A percentile compares a stretch with the other conserved stretches of the same genome.
phyloP scores from a whole-genome alignment of 2,797 vertebrate genomes.

The Spondyliosoma cantharus region DNA sequence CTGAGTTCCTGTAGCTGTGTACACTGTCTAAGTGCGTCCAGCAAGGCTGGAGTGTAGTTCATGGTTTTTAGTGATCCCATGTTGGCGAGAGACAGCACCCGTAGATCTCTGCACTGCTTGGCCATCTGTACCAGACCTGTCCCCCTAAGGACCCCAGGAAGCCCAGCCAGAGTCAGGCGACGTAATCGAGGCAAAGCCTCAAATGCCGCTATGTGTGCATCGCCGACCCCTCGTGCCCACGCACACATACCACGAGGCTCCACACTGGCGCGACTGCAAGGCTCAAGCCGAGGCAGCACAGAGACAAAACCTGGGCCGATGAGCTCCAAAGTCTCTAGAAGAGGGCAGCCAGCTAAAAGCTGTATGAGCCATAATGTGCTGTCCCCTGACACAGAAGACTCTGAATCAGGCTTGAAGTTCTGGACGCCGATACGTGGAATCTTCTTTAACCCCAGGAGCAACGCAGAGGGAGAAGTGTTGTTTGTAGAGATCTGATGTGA shows the following conservation, averaged over 20 bases:
- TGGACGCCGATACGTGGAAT: constrained; percentile 89
- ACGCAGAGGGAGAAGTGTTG: constrained; percentile 58
- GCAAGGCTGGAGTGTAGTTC: constrained; percentile 89
- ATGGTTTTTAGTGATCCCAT: constrained; percentile 92
- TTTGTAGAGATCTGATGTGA: constrained; percentile 44
- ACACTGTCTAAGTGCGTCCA: constrained; percentile 91
- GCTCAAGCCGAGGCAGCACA: constrained; percentile 93
- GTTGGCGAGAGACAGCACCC: constrained; percentile 92
- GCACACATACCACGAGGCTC: constrained; percentile 91
- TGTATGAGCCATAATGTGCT: constrained; percentile 82
- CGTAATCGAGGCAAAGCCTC: constrained; percentile 86
- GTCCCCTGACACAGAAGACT: constrained; percentile 63
- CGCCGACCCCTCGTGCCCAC: constrained; percentile 88
- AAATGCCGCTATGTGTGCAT: constrained; percentile 90
- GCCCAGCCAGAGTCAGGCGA: constrained; percentile 91
- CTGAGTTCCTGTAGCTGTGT: constrained; percentile 80
- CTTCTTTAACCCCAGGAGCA: constrained; percentile 89
- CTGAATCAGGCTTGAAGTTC: constrained; percentile 77
- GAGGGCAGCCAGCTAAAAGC: constrained; percentile 85
- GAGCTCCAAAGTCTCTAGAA: constrained; percentile 90
- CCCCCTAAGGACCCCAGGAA: constrained; percentile 91
- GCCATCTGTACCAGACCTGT: constrained; percentile 89
- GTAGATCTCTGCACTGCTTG: constrained; percentile 88
- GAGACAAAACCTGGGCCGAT: constrained; percentile 95
- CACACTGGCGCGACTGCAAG: constrained; percentile 86